Percentiles rank a stretch among this genome's conserved stretches.
Evolutionary conservation across 2,888 invertebrate species (phyloP).

Genomic region (Caenorhabditis afra): DNA sequence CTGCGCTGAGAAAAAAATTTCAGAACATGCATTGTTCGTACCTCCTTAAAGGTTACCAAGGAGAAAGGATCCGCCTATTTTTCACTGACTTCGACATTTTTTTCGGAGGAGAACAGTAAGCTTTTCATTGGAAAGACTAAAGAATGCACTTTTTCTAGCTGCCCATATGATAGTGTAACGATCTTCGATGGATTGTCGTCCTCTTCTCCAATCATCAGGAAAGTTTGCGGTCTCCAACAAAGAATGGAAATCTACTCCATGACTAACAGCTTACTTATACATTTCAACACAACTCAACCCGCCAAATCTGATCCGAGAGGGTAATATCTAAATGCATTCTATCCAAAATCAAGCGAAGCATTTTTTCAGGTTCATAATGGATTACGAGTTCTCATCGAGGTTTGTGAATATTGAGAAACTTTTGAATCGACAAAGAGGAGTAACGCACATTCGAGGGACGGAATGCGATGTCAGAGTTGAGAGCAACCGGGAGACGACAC

Average conservation of each 20-base stretch:
- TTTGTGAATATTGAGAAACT: constrained; percentile 95
- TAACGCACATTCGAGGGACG: constrained; percentile 78
- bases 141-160: constrained; percentile 85
- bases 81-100: constrained; percentile 98
- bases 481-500: constrained; percentile 81
- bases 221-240: constrained; percentile 80
- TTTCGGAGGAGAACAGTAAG: constrained; percentile 90
- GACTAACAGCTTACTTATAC: constrained; percentile 74
- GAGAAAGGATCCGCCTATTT: constrained; percentile 93
- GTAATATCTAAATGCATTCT: constrained; percentile 81
- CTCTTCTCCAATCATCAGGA: constrained; percentile 85
- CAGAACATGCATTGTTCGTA: constrained; percentile 81
- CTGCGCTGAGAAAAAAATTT: constrained; percentile 9
- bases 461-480: constrained; percentile 88
- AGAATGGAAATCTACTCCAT: constrained; percentile 78
- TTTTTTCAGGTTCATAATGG: constrained; percentile 84
- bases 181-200: constrained; percentile 95
- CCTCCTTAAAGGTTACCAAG: constrained; percentile 91
- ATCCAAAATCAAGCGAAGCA: neutral
- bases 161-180: constrained; percentile 98
- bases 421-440: constrained; percentile 68
- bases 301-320: constrained; percentile 93
- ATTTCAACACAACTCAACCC: constrained; percentile 80
- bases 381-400: constrained; percentile 97
- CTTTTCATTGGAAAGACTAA: constrained; percentile 1